A percentile compares a stretch with the other conserved stretches of the same genome.
These are phyloP conservation scores for Axinella damicornis DNA, from an alignment of 37 sponge, comb jelly and placozoan species.

Conservation along the genomic window DNA sequence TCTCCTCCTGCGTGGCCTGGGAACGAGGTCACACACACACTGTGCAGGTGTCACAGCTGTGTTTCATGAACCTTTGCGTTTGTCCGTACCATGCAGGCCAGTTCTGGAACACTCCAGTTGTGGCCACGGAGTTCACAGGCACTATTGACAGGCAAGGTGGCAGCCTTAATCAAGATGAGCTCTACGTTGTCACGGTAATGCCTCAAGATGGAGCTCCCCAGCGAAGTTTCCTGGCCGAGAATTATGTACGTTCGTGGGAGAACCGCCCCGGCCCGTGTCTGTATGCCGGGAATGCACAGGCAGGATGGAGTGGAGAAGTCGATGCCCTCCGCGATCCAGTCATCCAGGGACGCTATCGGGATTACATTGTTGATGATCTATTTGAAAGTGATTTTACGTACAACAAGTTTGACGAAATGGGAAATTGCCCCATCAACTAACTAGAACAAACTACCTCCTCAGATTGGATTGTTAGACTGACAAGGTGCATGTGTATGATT, in stretches of 20 bases:
- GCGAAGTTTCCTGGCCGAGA: conserved; percentile 55
- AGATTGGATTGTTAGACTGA: too few relatives aligned
- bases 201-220: neutral
- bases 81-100: conserved; percentile 53
- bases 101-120: conserved; percentile 85
- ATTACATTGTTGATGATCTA: conserved; percentile 38
- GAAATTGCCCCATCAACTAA: too few relatives aligned
- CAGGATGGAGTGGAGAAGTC: conserved; percentile 39
- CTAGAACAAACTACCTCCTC: too few relatives aligned
- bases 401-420: conserved; percentile 36
- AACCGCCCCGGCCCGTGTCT: conserved; percentile 49
- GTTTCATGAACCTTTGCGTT: neutral
- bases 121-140: conserved; percentile 1
- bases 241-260: conserved; percentile 63
- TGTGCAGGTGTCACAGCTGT: too few relatives aligned
- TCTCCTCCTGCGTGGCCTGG: too few relatives aligned
- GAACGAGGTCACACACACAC: too few relatives aligned
- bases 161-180: neutral
- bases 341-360: conserved; percentile 62
- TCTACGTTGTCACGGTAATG: conserved; percentile 58
- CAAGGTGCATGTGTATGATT: too few relatives aligned
- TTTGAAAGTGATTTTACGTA: conserved; percentile 39
- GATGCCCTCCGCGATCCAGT: conserved; percentile 44
- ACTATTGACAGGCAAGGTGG: neutral
- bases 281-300: conserved; percentile 75